Percentiles rank a stretch among this genome's conserved stretches.
Conservation (phyloP, 2,113 vertebrate genomes). For the Gadus macrocephalus region DNA sequence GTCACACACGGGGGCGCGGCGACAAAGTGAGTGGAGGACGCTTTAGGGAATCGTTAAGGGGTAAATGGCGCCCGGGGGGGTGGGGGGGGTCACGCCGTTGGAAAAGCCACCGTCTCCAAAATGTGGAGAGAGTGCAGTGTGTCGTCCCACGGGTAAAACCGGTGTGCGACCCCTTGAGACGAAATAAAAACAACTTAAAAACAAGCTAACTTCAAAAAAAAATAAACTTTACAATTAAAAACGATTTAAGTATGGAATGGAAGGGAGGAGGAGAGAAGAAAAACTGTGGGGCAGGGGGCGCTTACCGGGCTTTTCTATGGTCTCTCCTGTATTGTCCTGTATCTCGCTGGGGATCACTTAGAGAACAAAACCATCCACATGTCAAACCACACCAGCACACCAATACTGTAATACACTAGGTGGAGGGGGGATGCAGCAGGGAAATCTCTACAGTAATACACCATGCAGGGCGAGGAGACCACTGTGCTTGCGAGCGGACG, state of each 20-base stretch:
- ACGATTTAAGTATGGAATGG: constrained; percentile 40
- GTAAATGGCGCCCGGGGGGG: not conserved
- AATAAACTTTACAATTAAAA: not conserved
- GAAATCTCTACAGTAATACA: too few relatives aligned
- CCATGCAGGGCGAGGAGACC: too few relatives aligned
- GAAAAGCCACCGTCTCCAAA: too few relatives aligned
- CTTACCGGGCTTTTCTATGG: constrained; percentile 76
- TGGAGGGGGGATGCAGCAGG: not conserved
- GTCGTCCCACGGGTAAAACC: too few relatives aligned
- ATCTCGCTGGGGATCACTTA: constrained; percentile 74
- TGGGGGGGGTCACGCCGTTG: too few relatives aligned
- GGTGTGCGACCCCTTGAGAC: too few relatives aligned
- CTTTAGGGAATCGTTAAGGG: too few relatives aligned
- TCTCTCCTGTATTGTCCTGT: constrained; percentile 74
- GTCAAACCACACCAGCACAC: constrained; percentile 36
- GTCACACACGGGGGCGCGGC: too few relatives aligned
- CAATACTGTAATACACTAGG: not conserved
- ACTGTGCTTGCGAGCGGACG: too few relatives aligned
- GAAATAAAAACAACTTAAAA: too few relatives aligned
- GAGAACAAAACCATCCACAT: constrained; percentile 59
- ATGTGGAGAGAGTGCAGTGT: too few relatives aligned
- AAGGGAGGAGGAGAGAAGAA: constrained; percentile 5
- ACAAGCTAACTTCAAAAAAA: not conserved
- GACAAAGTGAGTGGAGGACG: too few relatives aligned
- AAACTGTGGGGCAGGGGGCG: constrained; percentile 39